These are phyloP conservation scores for Caradrina clavipalpis DNA, from an alignment of 2,888 invertebrate species.

Conservation along the genomic window DNA sequence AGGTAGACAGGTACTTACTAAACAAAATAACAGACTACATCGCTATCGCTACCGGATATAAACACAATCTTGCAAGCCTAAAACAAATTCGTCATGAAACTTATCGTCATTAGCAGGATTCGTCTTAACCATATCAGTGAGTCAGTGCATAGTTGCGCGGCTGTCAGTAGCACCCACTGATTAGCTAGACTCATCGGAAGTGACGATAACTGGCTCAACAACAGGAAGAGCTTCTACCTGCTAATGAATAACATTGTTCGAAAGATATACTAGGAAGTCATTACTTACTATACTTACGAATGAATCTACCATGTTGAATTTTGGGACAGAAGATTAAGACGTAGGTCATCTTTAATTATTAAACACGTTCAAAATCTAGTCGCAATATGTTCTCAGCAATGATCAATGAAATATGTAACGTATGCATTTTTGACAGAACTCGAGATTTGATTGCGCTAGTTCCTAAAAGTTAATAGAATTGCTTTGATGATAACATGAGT, in stretches of 20 bases:
- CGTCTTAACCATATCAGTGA: constrained; percentile 36
- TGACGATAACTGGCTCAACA: constrained; percentile 39
- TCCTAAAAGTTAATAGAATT: background rate
- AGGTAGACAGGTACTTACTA: too few species aligned
- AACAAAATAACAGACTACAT: background rate
- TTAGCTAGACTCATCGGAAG: constrained; percentile 48
- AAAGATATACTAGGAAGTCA: constrained; percentile 43
- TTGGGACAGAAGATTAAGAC: background rate
- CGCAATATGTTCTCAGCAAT: too few species aligned
- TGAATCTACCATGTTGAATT: background rate
- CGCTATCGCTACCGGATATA: constrained; percentile 12
- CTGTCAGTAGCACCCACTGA: constrained; percentile 40
- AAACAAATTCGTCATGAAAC: constrained; percentile 19
- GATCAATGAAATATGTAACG: too few species aligned
- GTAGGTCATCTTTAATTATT: too few species aligned
- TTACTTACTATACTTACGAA: constrained; percentile 19
- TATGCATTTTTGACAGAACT: too few species aligned
- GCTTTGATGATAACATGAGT: background rate
- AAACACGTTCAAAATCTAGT: too few species aligned
- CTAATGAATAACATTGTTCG: constrained; percentile 48
- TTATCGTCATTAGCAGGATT: constrained; percentile 14
- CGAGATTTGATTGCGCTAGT: too few species aligned
- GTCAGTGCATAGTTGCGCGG: constrained; percentile 25
- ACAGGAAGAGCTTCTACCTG: constrained; percentile 49
- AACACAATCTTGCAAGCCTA: background rate